Conservation (phyloP, 2,797 vertebrate species). For the Lophius americanus region DNA sequence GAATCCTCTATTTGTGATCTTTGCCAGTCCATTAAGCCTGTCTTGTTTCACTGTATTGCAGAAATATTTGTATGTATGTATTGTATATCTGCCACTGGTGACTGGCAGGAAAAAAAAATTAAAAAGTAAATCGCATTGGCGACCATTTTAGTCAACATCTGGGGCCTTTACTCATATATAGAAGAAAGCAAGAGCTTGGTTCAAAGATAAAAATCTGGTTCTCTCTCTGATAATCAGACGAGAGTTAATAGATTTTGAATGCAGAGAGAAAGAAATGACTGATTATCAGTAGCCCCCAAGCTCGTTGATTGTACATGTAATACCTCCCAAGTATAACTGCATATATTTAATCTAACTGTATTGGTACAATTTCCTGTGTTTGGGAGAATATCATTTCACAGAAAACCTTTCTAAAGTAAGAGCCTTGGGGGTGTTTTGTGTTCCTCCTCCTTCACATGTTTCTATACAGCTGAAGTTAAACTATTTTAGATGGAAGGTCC, state of each 20-base stretch:
- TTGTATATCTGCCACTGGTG: no score
- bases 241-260: conserved; percentile 29
- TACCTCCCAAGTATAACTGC: conserved; percentile 49
- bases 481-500: not conserved
- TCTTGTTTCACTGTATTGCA: no score
- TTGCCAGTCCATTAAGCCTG: no score
- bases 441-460: conserved; percentile 37
- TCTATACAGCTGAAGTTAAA: conserved; percentile 1
- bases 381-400: conserved; percentile 40
- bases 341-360: conserved; percentile 43
- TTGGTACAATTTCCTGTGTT: conserved; percentile 65
- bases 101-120: no score
- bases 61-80: no score
- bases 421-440: conserved; percentile 25
- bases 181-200: no score
- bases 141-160: no score
- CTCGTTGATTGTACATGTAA: conserved; percentile 56
- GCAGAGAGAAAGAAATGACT: conserved; percentile 36
- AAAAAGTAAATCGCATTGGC: no score
- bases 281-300: conserved; percentile 45
- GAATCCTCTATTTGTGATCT: no score
- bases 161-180: no score
- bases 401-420: conserved; percentile 30
- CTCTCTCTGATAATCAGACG: conserved; percentile 26
- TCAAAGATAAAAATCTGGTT: not conserved